These are phyloP conservation scores for Mobula birostris DNA, from an alignment of 2,113 vertebrate genomes.

Conservation along the genomic window DNA sequence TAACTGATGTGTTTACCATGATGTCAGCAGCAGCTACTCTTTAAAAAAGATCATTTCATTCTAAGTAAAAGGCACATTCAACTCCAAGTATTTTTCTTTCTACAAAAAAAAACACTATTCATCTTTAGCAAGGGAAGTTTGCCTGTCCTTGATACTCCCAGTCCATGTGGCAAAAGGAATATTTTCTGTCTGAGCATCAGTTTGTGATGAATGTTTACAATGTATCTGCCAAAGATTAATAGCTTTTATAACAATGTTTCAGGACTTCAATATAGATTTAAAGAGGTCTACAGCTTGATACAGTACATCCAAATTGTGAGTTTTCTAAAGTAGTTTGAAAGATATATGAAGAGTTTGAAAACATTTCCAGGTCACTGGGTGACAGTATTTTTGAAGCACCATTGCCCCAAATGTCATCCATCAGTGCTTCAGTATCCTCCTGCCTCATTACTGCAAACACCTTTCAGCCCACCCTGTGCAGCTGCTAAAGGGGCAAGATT, in stretches of 20 bases:
- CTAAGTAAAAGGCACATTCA: not conserved
- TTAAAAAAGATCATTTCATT: not conserved
- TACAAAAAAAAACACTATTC: not conserved
- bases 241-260: not conserved
- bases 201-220: not conserved
- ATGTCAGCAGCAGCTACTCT: not conserved
- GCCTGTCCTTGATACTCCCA: not conserved
- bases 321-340: not conserved
- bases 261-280: not conserved
- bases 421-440: not conserved
- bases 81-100: not conserved
- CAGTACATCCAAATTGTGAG: not conserved
- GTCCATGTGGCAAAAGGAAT: not conserved
- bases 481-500: slow-evolving; percentile 29
- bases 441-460: not conserved
- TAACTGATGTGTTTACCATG: not conserved
- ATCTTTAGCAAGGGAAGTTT: not conserved
- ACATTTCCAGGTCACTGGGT: not conserved
- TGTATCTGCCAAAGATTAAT: not conserved
- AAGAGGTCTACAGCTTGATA: not conserved
- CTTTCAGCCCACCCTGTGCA: not conserved
- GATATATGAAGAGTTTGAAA: not conserved
- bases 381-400: not conserved
- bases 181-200: not conserved
- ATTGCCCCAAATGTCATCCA: not conserved